Evolutionary conservation across 1,140 invertebrate species (phyloP).

Genomic region (Brachionus koreanus): DNA sequence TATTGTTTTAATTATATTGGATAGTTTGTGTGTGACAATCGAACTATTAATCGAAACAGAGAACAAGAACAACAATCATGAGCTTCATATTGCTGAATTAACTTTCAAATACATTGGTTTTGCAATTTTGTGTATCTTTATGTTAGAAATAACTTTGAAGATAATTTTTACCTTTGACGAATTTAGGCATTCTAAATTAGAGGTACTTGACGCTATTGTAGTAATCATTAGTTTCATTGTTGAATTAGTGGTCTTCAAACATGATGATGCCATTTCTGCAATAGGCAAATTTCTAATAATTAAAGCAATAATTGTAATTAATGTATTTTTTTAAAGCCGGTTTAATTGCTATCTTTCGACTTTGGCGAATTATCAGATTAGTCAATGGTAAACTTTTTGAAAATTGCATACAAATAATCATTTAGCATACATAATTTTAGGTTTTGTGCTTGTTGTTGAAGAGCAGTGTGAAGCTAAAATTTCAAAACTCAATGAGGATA

Average conservation of each 20-base stretch:
- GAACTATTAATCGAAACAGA: constrained; percentile 26
- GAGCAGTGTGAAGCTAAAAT: not conserved
- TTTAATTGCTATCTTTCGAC: constrained; percentile 7
- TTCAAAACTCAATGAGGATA: not conserved
- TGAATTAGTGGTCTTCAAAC: constrained; percentile 10
- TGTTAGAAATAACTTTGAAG: constrained; percentile 21
- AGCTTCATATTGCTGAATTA: not conserved
- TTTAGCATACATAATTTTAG: not conserved
- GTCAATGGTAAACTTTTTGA: constrained; percentile 11
- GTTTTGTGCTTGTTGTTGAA: not conserved
- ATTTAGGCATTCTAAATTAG: constrained; percentile 19
- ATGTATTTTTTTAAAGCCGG: not conserved
- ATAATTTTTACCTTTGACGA: constrained; percentile 8
- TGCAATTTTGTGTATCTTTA: constrained; percentile 17
- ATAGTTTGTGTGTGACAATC: constrained; percentile 19
- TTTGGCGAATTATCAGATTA: constrained; percentile 40
- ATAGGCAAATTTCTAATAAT: not conserved
- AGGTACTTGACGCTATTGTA: constrained; percentile 7
- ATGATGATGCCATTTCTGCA: not conserved
- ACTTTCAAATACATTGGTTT: constrained; percentile 17
- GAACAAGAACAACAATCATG: constrained; percentile 21
- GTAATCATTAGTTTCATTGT: constrained; percentile 37
- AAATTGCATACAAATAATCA: not conserved
- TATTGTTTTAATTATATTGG: not conserved
- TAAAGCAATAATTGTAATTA: not conserved